Evolutionary conservation across 1,140 invertebrate genomes (phyloP), one percentile per base, ranked within the genome.

Genomic region (Lordiphosa stackelbergi): DNA sequence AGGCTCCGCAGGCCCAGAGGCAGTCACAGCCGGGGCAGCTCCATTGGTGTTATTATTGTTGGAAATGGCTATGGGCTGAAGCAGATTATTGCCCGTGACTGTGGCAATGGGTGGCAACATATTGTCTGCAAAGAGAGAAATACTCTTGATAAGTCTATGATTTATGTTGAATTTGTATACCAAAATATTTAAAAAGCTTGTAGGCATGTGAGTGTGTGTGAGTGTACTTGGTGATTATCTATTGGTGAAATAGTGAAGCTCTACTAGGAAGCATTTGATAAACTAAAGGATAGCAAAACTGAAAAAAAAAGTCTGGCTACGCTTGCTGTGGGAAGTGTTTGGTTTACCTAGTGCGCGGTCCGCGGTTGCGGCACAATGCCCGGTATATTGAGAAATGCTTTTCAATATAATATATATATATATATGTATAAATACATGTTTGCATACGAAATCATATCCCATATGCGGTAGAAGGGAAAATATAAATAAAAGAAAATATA

Each of bases 21-120:
- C 37, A 1, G 43, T 10, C 11, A 47, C 45, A 8, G 51, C 58
- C 56, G 52, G 31, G 2, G 40, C 37, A 11, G 48, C 63, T 62
- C 54, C 73, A 71, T 70, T 85, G 77, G 69, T 81, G 31, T 55
- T 68, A 68, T 86, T 86, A 60, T 84, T 73, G 53, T 63, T 83
- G 51, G 63, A 63, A 19, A 78, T 52, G 54, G 75, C 77, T 60
- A 81, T 81, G 37, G 78, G 79, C 71, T 84, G 84, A 63, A 84
- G 79, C 35, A 88, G 75, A 81, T 71, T 68, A 51, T 74, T 69
- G 61, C 64, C 84, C 8, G 60, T 54, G 41, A 63, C 65, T 52
- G 74, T 65, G 46, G 83, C 65, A 56, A 86, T 78, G 45, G 90
- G 90, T 51, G 90, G 89, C 35, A 91, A 84, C 11, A 90, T 85